Percentiles rank a stretch among this genome's conserved stretches.
These are phyloP conservation scores for Caenorhabditis angaria DNA, from an alignment of 2,888 invertebrate genomes.

Conservation along the genomic window DNA sequence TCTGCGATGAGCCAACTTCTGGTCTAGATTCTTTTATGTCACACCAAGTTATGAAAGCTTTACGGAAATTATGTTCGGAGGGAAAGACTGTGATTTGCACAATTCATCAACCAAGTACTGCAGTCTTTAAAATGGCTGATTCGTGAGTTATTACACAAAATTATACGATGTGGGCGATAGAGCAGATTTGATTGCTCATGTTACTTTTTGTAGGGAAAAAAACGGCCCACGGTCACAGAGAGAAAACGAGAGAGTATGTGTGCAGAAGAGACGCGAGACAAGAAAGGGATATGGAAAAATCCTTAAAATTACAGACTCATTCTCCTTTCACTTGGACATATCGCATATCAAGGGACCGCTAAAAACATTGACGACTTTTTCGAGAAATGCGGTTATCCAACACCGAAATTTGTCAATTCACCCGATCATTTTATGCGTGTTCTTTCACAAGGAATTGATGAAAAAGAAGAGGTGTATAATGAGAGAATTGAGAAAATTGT, in stretches of 20 bases:
- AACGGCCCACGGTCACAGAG: too few species aligned
- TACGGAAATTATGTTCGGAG: constrained; percentile 74
- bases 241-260: too few species aligned
- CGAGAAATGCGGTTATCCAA: constrained; percentile 49
- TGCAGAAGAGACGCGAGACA: too few species aligned
- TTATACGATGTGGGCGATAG: too few species aligned
- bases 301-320: constrained; percentile 49
- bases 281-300: too few species aligned
- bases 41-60: constrained; percentile 56
- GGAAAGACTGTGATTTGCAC: constrained; percentile 91
- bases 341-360: constrained; percentile 57
- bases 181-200: too few species aligned
- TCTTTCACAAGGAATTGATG: constrained; percentile 40
- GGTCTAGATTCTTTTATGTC: constrained; percentile 59
- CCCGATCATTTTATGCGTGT: constrained; percentile 72
- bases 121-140: constrained; percentile 86
- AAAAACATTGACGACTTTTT: constrained; percentile 48
- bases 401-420: constrained; percentile 57
- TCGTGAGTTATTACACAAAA: constrained; percentile 72
- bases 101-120: constrained; percentile 92
- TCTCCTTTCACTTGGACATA: constrained; percentile 51
- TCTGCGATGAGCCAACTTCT: constrained; percentile 56
- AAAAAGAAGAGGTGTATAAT: constrained; percentile 38
- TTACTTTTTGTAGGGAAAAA: too few species aligned
- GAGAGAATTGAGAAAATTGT: constrained; percentile 21